Evolutionary conservation across 2,888 invertebrate species (phyloP), one percentile per base, ranked within the genome.

Genomic region (Geophilus truncorum): DNA sequence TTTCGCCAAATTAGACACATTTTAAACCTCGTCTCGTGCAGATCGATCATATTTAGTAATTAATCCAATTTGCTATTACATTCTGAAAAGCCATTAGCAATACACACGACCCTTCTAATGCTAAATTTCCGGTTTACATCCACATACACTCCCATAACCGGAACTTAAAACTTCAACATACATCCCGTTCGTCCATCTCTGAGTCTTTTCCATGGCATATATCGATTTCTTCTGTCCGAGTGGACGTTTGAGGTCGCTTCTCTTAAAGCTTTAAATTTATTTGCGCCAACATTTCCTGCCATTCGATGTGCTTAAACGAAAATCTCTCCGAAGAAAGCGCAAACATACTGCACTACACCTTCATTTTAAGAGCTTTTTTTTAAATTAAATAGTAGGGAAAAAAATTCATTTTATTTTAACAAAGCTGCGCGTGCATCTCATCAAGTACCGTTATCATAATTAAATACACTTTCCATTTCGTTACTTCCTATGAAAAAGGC

Each of bases 361-460:
- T n/a, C n/a, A n/a, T n/a, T n/a, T n/a, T n/a, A n/a, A n/a, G n/a
- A n/a, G n/a, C n/a, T n/a, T n/a, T n/a, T n/a, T n/a, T n/a, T n/a
- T n/a, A 21, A 51, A 51, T n/a, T 51, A n/a, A 6, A 51, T 18
- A n/a, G 0, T 51, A 51, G 18, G 15, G 18, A 51, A 45, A 45
- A n/a, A 45, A 45, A 10, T 32, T 45, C 62, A 21, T 23, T 62
- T 21, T 62, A 23, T 10, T 62, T 25, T 5, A 62, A 10, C n/a
- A 70, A 70, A 70, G 70, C 70, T 25, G 28, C 70, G 70, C 70
- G 70, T 70, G 70, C 70, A 70, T 70, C 70, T 28, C 70, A 70
- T 70, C 28, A 70, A 28, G 3, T 28, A 25, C 28, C 10, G 70
- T 70, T 70, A 70, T 25, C 70, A 70, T 70, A 70, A 70, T 70